phyloP scores from a whole-genome alignment of 2,888 invertebrate species.

The Meta bourneti region DNA sequence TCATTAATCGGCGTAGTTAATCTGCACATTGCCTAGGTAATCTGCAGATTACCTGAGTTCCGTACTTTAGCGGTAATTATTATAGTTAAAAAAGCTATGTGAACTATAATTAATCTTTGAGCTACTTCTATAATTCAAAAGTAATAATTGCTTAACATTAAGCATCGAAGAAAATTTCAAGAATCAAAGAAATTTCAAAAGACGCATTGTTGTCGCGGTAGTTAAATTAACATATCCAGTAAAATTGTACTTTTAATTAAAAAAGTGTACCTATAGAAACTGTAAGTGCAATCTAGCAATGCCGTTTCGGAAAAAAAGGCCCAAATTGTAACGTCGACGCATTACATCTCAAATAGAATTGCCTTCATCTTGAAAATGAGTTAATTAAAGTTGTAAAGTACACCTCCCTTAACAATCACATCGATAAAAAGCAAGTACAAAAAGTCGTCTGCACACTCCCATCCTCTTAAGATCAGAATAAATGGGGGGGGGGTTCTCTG shows the following conservation, averaged over 20 bases:
- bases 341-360: constrained; percentile 37
- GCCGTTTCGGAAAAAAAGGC: neutral
- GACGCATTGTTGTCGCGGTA: neutral
- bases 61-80: too few relatives aligned
- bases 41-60: too few relatives aligned
- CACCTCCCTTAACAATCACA: constrained; percentile 26
- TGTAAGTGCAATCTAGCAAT: neutral
- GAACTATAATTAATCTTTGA: too few relatives aligned
- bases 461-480: constrained; percentile 33
- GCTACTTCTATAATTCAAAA: neutral
- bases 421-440: neutral
- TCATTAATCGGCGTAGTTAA: too few relatives aligned
- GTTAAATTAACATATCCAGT: neutral
- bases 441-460: neutral
- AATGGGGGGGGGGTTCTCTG: constrained; percentile 18
- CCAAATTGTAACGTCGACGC: neutral
- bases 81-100: too few relatives aligned
- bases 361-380: constrained; percentile 41
- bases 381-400: constrained; percentile 59
- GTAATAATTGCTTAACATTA: neutral
- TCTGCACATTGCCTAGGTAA: too few relatives aligned
- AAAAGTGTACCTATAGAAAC: neutral
- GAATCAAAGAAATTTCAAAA: neutral
- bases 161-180: neutral
- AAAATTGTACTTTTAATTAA: neutral